Percentiles rank a stretch among this genome's conserved stretches.
phyloP scores from a whole-genome alignment of 2,113 vertebrate species.

The Carassius carassius region DNA sequence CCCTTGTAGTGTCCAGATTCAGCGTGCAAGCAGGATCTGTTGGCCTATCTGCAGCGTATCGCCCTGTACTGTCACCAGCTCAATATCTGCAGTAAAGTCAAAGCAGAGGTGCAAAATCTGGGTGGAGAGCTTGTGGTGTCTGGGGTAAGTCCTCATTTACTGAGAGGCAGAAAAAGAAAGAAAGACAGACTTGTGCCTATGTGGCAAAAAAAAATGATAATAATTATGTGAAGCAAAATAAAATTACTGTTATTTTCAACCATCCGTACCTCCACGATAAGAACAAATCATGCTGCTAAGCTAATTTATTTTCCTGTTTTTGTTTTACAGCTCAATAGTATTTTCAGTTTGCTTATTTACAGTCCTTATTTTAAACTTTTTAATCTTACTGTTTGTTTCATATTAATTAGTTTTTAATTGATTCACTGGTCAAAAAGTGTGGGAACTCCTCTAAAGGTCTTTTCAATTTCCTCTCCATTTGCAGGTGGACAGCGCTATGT shows the following conservation, averaged over 20 bases:
- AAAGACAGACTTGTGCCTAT: neutral
- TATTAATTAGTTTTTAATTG: neutral
- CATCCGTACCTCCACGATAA: neutral
- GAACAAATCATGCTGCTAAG: neutral
- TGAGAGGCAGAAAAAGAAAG: no score
- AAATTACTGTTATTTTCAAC: neutral
- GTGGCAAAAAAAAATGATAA: neutral
- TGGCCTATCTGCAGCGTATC: slow-evolving; percentile 96
- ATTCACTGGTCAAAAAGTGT: neutral
- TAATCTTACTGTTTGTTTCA: slow-evolving; percentile 2
- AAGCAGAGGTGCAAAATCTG: slow-evolving; percentile 97
- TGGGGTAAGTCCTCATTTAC: slow-evolving; percentile 80
- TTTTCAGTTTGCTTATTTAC: slow-evolving; percentile 58
- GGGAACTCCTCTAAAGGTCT: neutral
- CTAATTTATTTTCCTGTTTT: slow-evolving; percentile 1
- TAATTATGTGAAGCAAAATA: neutral
- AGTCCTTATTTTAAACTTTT: neutral
- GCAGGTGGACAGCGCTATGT: slow-evolving; percentile 98
- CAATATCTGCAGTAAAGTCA: slow-evolving; percentile 99
- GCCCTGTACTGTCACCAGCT: slow-evolving; percentile 97
- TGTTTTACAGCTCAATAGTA: slow-evolving; percentile 53
- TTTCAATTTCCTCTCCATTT: neutral
- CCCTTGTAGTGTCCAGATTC: slow-evolving; percentile 89
- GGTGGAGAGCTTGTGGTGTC: slow-evolving; percentile 97
- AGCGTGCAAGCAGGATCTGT: slow-evolving; percentile 93